Evolutionary conservation across 2,888 invertebrate species (phyloP).

Genomic region (Leptinotarsa peninsularis): DNA sequence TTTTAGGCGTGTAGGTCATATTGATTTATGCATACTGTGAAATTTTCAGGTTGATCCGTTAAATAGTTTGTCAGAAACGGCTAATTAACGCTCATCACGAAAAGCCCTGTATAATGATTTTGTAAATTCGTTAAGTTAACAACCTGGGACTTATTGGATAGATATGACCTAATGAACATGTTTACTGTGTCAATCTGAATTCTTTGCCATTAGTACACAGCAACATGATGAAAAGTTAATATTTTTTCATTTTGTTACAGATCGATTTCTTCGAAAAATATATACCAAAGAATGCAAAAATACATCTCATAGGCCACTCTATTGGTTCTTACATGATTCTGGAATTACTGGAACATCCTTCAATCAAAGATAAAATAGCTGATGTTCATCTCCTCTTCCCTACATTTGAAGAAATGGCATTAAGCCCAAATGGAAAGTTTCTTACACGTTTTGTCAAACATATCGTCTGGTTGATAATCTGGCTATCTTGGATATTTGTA

Average conservation of each 20-base stretch:
- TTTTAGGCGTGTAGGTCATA: too few species aligned
- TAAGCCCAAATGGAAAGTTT: slow-evolving; percentile 78
- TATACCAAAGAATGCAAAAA: slow-evolving; percentile 77
- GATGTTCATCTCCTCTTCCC: slow-evolving; percentile 86
- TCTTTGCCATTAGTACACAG: too few species aligned
- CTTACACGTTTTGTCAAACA: slow-evolving; percentile 75
- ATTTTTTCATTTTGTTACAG: slow-evolving; percentile 55
- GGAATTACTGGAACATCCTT: slow-evolving; percentile 75
- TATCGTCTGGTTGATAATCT: slow-evolving; percentile 66
- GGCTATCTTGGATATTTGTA: slow-evolving; percentile 68
- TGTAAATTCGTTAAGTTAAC: too few species aligned
- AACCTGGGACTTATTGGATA: too few species aligned
- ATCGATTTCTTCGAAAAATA: slow-evolving; percentile 78
- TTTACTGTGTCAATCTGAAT: too few species aligned
- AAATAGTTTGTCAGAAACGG: too few species aligned
- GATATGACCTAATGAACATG: too few species aligned
- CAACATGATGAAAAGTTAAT: too few species aligned
- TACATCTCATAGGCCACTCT: slow-evolving; percentile 91
- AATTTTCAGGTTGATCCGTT: too few species aligned
- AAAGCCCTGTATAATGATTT: too few species aligned
- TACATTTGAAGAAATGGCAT: slow-evolving; percentile 85
- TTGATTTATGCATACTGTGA: too few species aligned
- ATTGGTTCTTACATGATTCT: slow-evolving; percentile 89
- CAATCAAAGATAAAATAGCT: slow-evolving; percentile 70
- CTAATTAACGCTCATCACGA: too few species aligned